Percentiles rank a stretch among this genome's conserved stretches.
phyloP scores from a whole-genome alignment of 2,113 vertebrate species.

The Bombycilla garrulus region DNA sequence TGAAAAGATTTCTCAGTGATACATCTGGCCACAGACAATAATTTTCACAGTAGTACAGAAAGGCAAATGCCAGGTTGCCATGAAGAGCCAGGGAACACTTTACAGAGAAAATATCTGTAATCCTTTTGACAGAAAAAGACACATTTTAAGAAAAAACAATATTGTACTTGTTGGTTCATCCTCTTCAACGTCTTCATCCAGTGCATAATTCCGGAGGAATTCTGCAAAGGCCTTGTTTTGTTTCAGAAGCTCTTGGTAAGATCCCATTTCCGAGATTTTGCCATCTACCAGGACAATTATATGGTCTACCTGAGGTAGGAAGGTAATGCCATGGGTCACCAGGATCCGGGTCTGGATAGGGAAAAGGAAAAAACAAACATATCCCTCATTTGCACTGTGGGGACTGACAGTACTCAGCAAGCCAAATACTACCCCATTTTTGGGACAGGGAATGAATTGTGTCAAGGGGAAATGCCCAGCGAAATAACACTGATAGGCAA shows the following conservation, averaged over 20 bases:
- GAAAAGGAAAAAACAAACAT: not conserved
- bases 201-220: conserved; percentile 88
- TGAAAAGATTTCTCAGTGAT: not conserved
- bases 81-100: not conserved
- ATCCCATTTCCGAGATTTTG: conserved; percentile 88
- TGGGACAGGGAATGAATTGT: not conserved
- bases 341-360: conserved; percentile 85
- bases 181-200: conserved; percentile 81
- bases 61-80: not conserved
- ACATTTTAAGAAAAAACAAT: not conserved
- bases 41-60: not conserved
- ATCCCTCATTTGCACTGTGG: not conserved
- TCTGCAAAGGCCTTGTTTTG: conserved; percentile 89
- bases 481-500: not conserved
- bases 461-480: not conserved
- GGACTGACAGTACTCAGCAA: not conserved
- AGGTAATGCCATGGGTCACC: conserved; percentile 93
- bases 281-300: conserved; percentile 89
- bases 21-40: not conserved
- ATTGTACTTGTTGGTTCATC: conserved; percentile 76
- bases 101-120: not conserved
- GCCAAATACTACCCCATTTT: not conserved
- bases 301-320: conserved; percentile 91
- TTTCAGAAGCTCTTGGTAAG: conserved; percentile 85
- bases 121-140: not conserved